Percentiles rank a stretch among this genome's conserved stretches.
Evolutionary conservation across 2,888 invertebrate species (phyloP).

Genomic region (Cephus nigrinus): DNA sequence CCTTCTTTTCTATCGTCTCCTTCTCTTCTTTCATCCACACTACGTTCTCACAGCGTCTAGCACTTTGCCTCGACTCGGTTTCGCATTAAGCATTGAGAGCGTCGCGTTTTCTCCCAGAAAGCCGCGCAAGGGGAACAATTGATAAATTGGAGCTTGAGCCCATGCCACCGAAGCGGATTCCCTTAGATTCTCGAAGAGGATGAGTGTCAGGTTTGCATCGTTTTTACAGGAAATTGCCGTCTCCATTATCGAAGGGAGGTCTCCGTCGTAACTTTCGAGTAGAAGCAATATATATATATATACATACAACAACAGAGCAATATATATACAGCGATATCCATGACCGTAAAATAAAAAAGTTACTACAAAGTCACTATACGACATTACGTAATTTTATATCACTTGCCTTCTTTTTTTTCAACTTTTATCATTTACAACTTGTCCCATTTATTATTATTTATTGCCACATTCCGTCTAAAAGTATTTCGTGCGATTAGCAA

Average conservation of each 20-base stretch:
- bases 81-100: slow-evolving; percentile 3
- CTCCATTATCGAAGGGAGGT: slow-evolving; percentile 20
- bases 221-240: slow-evolving; percentile 24
- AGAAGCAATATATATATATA: background rate
- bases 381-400: background rate
- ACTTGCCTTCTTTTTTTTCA: background rate
- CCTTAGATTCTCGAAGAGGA: background rate
- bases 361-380: background rate
- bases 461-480: background rate
- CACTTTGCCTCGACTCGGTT: background rate
- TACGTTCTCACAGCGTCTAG: background rate
- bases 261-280: background rate
- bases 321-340: background rate
- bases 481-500: background rate
- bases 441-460: background rate
- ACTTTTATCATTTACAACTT: too few species aligned
- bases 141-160: background rate
- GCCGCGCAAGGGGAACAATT: background rate
- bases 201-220: slow-evolving; percentile 9
- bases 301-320: background rate
- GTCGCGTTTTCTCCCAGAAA: background rate
- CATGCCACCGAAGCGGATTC: background rate
- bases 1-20: background rate
- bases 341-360: background rate
- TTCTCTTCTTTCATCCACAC: background rate